Base-by-base conservation (phyloP, 2,888 invertebrate genomes). In the Baronia brevicornis region DNA sequence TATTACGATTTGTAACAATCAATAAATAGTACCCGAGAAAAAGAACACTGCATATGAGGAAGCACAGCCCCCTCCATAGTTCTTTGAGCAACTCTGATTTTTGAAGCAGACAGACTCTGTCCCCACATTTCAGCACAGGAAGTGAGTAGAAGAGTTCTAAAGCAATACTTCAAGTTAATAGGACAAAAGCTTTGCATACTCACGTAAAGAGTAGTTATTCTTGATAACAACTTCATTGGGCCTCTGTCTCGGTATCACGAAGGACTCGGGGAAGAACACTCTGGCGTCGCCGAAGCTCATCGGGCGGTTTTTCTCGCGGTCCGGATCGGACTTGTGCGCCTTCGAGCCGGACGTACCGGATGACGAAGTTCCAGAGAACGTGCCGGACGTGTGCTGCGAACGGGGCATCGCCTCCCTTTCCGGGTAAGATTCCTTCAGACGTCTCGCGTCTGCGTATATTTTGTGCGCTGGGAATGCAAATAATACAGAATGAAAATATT, bases 261-360 rank as follows among this genome's bases (percentile, higher is more conserved):
- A 84, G 0, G 82, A 75, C 44, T 85, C 85, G n/a, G 85, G 84
- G 34, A 84, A 84, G 64, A 85, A 84, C 0, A 84, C 79, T 43
- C 84, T 61, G 13, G 78, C 75, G 44, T 84, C 84, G 6, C 77
- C 77, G 27, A 77, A 82, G 37, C 78, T 79, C 7, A 77, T 41
- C 0, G 84, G 78, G 25, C 84, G 53, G 49, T 59, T 68, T 51
- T 61, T 58, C 43, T 69, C 70, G 24, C 57, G 40, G n/a, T 60
- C 70, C 6, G 64, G 64, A 38, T 73, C 74, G 3, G 66, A 64
- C 34, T 67, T 67, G 35, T 67, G 70, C 2, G 70, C 65, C 37
- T 75, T 79, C 3, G 84, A 84, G 4, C 84, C 84, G 2, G 84
- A 85, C 1, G 84, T 84, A 0, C 84, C 84, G 1, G 84, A 84